Evolutionary conservation across 92 coral and sea anemone genomes (phyloP), one percentile per base, ranked within the genome.

Genomic region (Galaxea fascicularis): DNA sequence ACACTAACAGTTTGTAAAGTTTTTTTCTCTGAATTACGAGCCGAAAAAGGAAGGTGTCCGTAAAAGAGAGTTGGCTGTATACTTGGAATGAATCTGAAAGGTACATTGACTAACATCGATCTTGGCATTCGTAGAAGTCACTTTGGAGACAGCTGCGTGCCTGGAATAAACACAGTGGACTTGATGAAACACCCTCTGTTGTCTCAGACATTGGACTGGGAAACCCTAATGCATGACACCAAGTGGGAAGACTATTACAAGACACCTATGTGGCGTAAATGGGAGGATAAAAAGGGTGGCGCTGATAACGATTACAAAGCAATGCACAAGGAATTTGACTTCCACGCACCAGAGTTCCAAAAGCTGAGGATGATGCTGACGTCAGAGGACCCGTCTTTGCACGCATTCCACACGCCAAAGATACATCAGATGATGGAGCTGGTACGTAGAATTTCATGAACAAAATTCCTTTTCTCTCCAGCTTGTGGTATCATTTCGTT

Each of bases 101-200:
- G 21, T 35, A 35, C 6, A 2, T 35, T 22, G 14, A 0, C 35
- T 63, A 74, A 18, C 13, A 6, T 57, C 46, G 16, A n/a, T 10
- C 25, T 7, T 77, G 57, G 22, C 11, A 41, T 28, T 79, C 12
- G 16, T 44, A 82, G 86, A 31, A 41, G 30, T 26, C 70, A 82
- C 70, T 71, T 82, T 71, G 86, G 78, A 14, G 28, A 82, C 15
- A 82, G 86, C 70, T 82, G 86, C 21, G 78, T 82, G 0, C 86
- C 86, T 3, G 86, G 86, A 54, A 57, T 82, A 44, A 58, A 82
- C 39, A 70, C 77, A 4, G 1, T 82, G 17, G 86, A 82, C 67
- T 26, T 82, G 12, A 58, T 29, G 0, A 41, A 57, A 10, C 78
- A 82, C 26, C 69, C 70, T 8, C 71, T 82, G 44, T 28, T 82